Conservation (phyloP, 2,113 vertebrate genomes). For the Tympanuchus pallidicinctus region DNA sequence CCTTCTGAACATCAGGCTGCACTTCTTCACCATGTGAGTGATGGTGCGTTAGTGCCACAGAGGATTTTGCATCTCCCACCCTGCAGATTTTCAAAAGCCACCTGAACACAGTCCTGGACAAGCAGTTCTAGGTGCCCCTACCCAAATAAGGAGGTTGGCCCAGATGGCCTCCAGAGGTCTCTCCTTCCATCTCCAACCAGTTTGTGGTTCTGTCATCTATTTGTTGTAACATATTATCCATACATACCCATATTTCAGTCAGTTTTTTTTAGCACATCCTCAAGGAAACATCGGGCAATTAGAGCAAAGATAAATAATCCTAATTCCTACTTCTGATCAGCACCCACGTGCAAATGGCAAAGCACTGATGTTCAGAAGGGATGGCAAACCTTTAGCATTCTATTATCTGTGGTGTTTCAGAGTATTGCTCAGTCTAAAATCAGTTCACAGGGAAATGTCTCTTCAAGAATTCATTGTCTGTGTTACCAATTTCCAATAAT, state of each 20-base stretch:
- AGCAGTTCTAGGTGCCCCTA: background rate
- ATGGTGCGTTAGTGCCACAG: background rate
- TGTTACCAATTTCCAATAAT: background rate
- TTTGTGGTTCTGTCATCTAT: background rate
- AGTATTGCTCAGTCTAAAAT: background rate
- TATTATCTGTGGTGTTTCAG: background rate
- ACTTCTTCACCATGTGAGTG: background rate
- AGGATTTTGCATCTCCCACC: background rate
- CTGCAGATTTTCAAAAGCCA: fast-evolving
- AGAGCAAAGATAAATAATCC: background rate
- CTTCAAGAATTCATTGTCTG: background rate
- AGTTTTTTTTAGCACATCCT: background rate
- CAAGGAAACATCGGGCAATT: background rate
- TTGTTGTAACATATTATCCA: background rate
- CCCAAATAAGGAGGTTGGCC: background rate
- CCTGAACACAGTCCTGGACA: fast-evolving
- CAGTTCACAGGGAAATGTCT: background rate
- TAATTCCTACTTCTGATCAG: background rate
- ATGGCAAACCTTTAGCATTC: background rate
- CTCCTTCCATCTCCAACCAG: background rate
- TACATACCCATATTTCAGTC: background rate
- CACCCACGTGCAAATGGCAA: background rate
- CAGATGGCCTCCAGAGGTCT: background rate
- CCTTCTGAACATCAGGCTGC: background rate
- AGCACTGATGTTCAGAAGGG: background rate